Conservation (phyloP, 2,888 invertebrate genomes). For the Plusia festucae region DNA sequence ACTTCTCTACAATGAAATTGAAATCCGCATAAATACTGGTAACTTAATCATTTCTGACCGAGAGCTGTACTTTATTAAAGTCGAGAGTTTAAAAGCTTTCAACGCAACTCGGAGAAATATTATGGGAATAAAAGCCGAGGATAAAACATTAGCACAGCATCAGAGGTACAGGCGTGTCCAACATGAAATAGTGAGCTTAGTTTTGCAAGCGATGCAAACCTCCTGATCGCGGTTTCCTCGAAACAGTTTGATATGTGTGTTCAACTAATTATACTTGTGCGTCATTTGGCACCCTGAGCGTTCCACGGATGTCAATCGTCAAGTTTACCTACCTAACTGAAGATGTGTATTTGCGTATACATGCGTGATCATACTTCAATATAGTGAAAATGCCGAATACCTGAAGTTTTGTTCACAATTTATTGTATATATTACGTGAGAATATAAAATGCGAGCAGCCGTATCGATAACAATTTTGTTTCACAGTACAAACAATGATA, state of each 20-base stretch:
- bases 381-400: no score
- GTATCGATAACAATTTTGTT: background rate
- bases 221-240: slow-evolving; percentile 24
- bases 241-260: slow-evolving; percentile 25
- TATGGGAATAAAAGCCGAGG: slow-evolving; percentile 66
- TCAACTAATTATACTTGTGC: slow-evolving; percentile 34
- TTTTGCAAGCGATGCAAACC: slow-evolving; percentile 43
- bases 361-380: no score
- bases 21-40: slow-evolving; percentile 2
- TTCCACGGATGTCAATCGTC: no score
- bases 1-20: background rate
- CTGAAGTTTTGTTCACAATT: background rate
- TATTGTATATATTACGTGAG: background rate
- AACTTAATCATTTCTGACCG: slow-evolving; percentile 41
- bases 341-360: no score
- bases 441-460: background rate
- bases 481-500: background rate
- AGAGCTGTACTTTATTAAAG: slow-evolving; percentile 38
- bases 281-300: no score
- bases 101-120: slow-evolving; percentile 62
- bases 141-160: slow-evolving; percentile 65
- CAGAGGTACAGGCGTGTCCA: slow-evolving; percentile 65
- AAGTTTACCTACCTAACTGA: no score
- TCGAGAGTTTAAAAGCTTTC: slow-evolving; percentile 38
- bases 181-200: slow-evolving; percentile 65